Evolutionary conservation across 2,888 invertebrate genomes (phyloP).

Genomic region (Ferrisia virgata): DNA sequence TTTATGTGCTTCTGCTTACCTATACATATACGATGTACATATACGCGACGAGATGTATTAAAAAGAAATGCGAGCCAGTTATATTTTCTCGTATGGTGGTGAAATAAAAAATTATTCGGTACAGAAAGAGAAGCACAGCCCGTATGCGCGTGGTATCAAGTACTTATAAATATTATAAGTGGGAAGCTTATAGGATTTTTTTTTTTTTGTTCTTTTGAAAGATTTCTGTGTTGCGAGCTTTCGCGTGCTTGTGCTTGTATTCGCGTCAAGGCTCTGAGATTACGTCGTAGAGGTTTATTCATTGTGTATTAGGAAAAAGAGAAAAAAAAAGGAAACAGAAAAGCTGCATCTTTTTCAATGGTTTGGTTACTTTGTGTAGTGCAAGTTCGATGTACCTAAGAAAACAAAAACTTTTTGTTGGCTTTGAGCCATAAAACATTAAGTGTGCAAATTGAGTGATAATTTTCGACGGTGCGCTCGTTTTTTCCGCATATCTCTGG

Average conservation of each 20-base stretch:
- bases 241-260: neutral
- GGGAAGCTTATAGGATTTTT: neutral
- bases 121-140: neutral
- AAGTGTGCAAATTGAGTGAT: conserved; percentile 7
- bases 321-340: neutral
- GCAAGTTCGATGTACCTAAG: neutral
- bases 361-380: neutral
- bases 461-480: neutral
- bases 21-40: too few relatives aligned
- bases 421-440: conserved; percentile 3
- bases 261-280: neutral
- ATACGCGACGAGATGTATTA: neutral
- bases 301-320: neutral
- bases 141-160: neutral
- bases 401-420: conserved; percentile 23
- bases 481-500: neutral
- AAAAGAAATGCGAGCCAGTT: neutral
- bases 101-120: neutral
- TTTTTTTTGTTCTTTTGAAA: neutral
- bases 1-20: too few relatives aligned
- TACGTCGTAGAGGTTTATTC: neutral
- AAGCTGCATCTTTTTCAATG: neutral
- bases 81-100: neutral
- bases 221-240: neutral
- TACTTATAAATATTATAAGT: neutral